Base-by-base conservation (phyloP, 2,113 vertebrate genomes). In the Chaetodon auriga region DNA sequence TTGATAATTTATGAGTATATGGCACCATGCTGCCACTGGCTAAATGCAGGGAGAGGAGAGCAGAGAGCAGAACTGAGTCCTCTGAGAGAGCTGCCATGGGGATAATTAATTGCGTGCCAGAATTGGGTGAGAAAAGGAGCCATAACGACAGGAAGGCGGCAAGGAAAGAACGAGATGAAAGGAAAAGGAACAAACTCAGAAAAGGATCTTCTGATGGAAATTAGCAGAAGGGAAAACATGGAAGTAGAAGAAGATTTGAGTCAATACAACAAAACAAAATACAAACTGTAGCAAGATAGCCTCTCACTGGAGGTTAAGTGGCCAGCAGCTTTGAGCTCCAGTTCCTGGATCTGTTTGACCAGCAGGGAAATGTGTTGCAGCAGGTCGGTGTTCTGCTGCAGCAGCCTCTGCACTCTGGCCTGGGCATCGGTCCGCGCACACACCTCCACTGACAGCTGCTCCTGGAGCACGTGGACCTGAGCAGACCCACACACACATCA, bases 311-410 rank as follows among this genome's bases (percentile, higher is more conserved):
- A 93, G 0, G 82, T 95, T 83, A 96, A 94, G 65, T 96, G 89
- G 21, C 91, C 96, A 0, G 95, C 92, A 61, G 97, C 90, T 92
- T 97, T 97, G 85, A 97, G 95, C 93, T 99, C 98, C 90, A 99
- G 94, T 82, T 99, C 98, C 92, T 99, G 98, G 89, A 99, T 96
- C 91, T 99, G 98, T 89, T 96, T 97, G 83, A 99, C 98, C 89
- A 99, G 94, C 85, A 99, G 96, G 0, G 98, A 98, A 87, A 99
- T 96, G 90, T 99, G 98, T 70, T 98, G 97, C 68, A 99, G 96
- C 87, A 99, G 94, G 91, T 99, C 97, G 15, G 97, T 97, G 93
- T 99, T 99, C 95, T 99, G 98, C 75, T 97, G 96, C 90, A 99
- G 94, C 55, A 99, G 97, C 92, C 97, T 96, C 94, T 99, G 97